These are phyloP conservation scores for Drosophila anomalipes DNA, from an alignment of 2,888 invertebrate species.

Conservation along the genomic window DNA sequence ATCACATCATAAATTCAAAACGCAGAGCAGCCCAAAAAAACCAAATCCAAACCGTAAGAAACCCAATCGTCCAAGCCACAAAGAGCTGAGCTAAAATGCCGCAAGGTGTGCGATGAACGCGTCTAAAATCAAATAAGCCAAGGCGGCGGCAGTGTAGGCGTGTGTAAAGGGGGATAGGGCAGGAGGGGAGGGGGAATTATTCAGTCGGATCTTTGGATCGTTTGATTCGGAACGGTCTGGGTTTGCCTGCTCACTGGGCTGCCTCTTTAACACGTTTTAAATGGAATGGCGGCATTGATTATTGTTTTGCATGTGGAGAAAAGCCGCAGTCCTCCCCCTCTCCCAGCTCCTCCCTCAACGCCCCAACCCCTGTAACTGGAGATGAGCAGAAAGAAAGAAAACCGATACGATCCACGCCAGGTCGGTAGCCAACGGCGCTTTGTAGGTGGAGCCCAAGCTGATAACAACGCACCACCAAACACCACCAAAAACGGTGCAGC, in stretches of 20 bases:
- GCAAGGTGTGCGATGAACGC: slow-evolving; percentile 70
- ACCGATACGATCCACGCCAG: slow-evolving; percentile 33
- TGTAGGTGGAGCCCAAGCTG: slow-evolving; percentile 68
- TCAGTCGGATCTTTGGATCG: slow-evolving; percentile 49
- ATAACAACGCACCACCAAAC: slow-evolving; percentile 68
- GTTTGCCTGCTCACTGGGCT: slow-evolving; percentile 31
- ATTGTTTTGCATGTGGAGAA: slow-evolving; percentile 75
- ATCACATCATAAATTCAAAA: slow-evolving; percentile 84
- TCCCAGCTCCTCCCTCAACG: not conserved
- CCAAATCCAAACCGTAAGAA: slow-evolving; percentile 12
- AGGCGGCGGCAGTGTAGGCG: slow-evolving; percentile 68
- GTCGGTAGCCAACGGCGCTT: slow-evolving; percentile 73
- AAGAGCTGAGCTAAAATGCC: slow-evolving; percentile 46
- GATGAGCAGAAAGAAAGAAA: slow-evolving; percentile 9
- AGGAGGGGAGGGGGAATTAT: not conserved
- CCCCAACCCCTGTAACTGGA: slow-evolving; percentile 9
- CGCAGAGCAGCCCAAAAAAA: slow-evolving; percentile 27
- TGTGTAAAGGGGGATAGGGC: slow-evolving; percentile 29
- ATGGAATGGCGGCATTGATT: slow-evolving; percentile 76
- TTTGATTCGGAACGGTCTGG: slow-evolving; percentile 21
- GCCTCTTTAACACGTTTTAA: slow-evolving; percentile 79
- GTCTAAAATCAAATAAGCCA: slow-evolving; percentile 79
- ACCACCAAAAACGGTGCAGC: slow-evolving; percentile 37
- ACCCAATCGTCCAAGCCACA: slow-evolving; percentile 23
- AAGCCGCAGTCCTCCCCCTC: not conserved